Conservation (phyloP, 2,797 vertebrate species). For the Semotilus atromaculatus region DNA sequence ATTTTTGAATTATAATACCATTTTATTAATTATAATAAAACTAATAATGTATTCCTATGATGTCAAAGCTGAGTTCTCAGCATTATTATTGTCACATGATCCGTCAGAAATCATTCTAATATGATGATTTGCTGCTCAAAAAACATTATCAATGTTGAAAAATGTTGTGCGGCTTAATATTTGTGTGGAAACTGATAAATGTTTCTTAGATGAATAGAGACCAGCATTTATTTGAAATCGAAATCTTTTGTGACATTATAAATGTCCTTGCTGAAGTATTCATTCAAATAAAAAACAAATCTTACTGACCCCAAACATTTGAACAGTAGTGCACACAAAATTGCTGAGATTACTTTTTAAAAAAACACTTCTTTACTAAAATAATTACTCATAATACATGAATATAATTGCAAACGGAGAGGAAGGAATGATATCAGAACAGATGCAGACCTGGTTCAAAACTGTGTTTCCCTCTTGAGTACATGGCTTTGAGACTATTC, state of each 20-base stretch:
- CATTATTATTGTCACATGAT: neutral
- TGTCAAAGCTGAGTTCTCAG: neutral
- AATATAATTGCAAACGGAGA: neutral
- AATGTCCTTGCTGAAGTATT: neutral
- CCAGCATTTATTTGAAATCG: neutral
- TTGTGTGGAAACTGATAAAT: neutral
- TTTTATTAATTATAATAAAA: no score
- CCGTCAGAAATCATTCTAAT: neutral
- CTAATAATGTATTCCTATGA: neutral
- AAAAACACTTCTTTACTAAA: neutral
- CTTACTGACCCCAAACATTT: neutral
- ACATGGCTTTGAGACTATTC: neutral
- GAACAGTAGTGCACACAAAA: neutral
- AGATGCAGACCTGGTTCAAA: neutral
- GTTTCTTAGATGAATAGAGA: no score
- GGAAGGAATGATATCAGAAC: neutral
- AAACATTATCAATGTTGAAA: neutral
- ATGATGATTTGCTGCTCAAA: neutral
- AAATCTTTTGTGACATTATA: neutral
- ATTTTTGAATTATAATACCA: neutral
- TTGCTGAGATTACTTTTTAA: neutral
- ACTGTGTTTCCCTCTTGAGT: neutral
- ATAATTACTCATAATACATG: neutral
- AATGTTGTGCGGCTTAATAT: neutral
- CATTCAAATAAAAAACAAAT: neutral